phyloP scores from a whole-genome alignment of 2,113 vertebrate genomes.

The Aphyosemion australe region DNA sequence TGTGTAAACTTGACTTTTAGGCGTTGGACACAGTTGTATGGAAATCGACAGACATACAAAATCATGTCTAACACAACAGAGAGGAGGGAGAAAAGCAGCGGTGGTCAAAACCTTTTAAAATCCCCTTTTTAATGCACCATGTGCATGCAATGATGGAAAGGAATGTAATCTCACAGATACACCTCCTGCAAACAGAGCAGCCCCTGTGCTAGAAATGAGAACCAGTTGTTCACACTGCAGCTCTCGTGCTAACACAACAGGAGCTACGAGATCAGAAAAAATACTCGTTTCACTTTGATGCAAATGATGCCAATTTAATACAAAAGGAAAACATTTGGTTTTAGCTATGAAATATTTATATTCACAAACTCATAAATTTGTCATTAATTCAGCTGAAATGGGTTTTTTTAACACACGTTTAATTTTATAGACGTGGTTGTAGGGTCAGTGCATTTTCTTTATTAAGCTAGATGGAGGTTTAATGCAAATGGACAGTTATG shows the following conservation, averaged over 20 bases:
- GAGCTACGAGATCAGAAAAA: conserved; percentile 27
- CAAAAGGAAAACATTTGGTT: not conserved
- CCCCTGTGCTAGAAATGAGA: conserved; percentile 66
- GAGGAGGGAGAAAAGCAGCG: conserved; percentile 9
- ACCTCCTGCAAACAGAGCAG: conserved; percentile 40
- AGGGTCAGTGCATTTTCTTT: not conserved
- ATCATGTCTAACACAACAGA: conserved; percentile 73
- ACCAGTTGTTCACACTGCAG: conserved; percentile 58
- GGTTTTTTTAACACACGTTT: too few relatives aligned
- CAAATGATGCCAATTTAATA: not conserved
- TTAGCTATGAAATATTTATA: too few relatives aligned
- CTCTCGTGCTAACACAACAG: conserved; percentile 42
- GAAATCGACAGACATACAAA: conserved; percentile 74
- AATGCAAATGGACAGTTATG: conserved; percentile 11
- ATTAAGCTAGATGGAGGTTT: conserved; percentile 3
- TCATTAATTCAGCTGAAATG: too few relatives aligned
- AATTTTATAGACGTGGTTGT: not conserved
- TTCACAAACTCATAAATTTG: not conserved
- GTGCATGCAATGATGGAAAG: conserved; percentile 50
- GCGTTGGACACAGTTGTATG: conserved; percentile 71
- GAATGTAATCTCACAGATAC: conserved; percentile 66
- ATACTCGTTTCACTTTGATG: not conserved
- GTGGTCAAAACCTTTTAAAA: conserved; percentile 32
- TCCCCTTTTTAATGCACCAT: conserved; percentile 43
- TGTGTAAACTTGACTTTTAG: too few relatives aligned